Evolutionary conservation across 2,888 invertebrate species (phyloP), one percentile per base, ranked within the genome.

Genomic region (Heliothis peltigera): DNA sequence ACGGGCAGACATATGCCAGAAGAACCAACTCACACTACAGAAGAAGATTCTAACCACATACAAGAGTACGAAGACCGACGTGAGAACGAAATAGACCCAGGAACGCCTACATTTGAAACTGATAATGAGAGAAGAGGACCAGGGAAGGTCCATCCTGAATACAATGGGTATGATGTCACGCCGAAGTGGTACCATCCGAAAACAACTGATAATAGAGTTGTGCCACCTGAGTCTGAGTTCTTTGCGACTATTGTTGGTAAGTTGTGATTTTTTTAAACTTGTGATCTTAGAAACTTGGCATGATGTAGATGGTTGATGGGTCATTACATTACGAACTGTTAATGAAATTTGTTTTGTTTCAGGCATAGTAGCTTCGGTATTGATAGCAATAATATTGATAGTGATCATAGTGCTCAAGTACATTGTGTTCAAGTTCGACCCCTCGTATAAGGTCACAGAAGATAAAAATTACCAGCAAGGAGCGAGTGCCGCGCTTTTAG

Each of bases 361-460:
- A 95, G 95, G 95, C 75, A 98, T 99, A 79, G 98, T 98, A 66
- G 98, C 98, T 3, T 98, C 98, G 49, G 98, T 98, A 43, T 95
- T 98, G 71, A 98, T 99, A 86, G 98, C 98, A 35, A 97, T 98
- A 75, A 97, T 99, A 58, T 96, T 99, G 74, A 97, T 99, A 74
- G 97, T 99, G 60, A 96, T 99, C 68, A 96, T 98, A 66, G 98
- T 99, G 82, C 96, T 99, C 82, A 98, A 98, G 94, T 97, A 98
- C 91, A 96, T 97, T 86, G 96, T 96, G 87, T 97, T 97, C 83
- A 96, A 98, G 70, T 97, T 98, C 56, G 98, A 98, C 88, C 97
- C 97, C n/a, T 97, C 97, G 60, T 99, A 98, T 90, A 99, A 99
- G 91, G 97, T 98, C 68, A 98, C 99, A 85, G 98, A 98, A 81